Conservation (phyloP, 2,113 vertebrate genomes). For the Thunnus thynnus region DNA sequence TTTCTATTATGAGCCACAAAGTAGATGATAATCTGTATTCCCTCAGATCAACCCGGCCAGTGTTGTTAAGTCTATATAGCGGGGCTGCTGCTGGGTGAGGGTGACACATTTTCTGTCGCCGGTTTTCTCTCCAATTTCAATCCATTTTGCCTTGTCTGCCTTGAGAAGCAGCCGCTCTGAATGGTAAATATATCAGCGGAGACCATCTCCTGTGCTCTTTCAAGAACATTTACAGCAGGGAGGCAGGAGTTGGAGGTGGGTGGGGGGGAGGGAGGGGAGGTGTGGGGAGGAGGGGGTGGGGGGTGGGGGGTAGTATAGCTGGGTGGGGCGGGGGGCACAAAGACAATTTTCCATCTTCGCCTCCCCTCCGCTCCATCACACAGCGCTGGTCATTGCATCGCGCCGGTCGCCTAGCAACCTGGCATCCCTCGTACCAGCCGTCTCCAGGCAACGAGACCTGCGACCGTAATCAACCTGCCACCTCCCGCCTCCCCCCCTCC, state of each 20-base stretch:
- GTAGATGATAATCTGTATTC: slow-evolving; percentile 56
- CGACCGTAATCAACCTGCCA: slow-evolving; percentile 86
- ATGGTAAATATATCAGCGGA: slow-evolving; percentile 74
- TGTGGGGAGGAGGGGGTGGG: slow-evolving; percentile 11
- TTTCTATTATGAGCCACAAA: slow-evolving; percentile 32
- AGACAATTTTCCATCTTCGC: slow-evolving; percentile 81
- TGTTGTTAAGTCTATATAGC: slow-evolving; percentile 40
- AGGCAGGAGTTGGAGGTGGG: slow-evolving; percentile 51
- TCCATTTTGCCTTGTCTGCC: slow-evolving; percentile 61
- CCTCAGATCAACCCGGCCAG: neutral
- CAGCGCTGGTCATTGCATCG: slow-evolving; percentile 84
- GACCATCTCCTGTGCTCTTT: slow-evolving; percentile 70
- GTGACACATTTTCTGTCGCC: slow-evolving; percentile 66
- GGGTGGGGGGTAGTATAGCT: neutral
- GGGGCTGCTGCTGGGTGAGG: slow-evolving; percentile 30
- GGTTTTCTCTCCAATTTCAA: slow-evolving; percentile 63
- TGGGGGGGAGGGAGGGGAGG: neutral
- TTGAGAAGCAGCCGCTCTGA: slow-evolving; percentile 67
- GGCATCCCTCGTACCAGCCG: slow-evolving; percentile 84
- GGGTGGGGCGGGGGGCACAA: slow-evolving; percentile 60
- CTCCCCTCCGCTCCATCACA: slow-evolving; percentile 82
- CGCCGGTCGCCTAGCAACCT: slow-evolving; percentile 85
- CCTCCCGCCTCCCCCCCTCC: slow-evolving; percentile 59
- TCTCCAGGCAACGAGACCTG: slow-evolving; percentile 87
- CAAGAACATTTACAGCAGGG: slow-evolving; percentile 74